Conservation (phyloP, 2,113 vertebrate species). For the Phyllostomus hastatus region DNA sequence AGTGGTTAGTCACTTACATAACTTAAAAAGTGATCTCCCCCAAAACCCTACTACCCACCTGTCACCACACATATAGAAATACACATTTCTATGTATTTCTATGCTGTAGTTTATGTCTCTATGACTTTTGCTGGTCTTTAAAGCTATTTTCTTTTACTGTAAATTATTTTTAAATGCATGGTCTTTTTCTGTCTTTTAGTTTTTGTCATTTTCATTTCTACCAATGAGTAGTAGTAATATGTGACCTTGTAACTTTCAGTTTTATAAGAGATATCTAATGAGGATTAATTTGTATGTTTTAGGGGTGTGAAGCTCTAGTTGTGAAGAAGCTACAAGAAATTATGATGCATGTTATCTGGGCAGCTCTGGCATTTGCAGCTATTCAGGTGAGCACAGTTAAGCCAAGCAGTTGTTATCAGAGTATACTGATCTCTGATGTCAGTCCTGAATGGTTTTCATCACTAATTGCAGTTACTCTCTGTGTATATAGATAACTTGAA, state of each 20-base stretch:
- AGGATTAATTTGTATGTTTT: slow-evolving; percentile 53
- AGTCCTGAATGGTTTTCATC: background rate
- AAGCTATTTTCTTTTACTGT: background rate
- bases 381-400: slow-evolving; percentile 88
- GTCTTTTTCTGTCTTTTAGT: background rate
- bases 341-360: slow-evolving; percentile 99
- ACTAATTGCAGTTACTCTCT: background rate
- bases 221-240: background rate
- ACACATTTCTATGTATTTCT: background rate
- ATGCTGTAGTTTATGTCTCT: background rate
- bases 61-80: too few relatives aligned
- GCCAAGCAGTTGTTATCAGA: background rate
- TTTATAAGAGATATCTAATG: background rate
- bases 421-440: background rate
- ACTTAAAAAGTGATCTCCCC: background rate
- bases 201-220: background rate
- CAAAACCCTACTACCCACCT: too few relatives aligned
- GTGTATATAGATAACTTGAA: background rate
- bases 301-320: slow-evolving; percentile 96
- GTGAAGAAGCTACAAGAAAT: slow-evolving; percentile 98
- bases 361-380: slow-evolving; percentile 93
- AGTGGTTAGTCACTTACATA: background rate
- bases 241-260: background rate
- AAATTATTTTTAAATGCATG: background rate
- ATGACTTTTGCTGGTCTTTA: background rate